Evolutionary conservation across 2,797 vertebrate genomes (phyloP).

Genomic region (Chaetophractus vellerosus): DNA sequence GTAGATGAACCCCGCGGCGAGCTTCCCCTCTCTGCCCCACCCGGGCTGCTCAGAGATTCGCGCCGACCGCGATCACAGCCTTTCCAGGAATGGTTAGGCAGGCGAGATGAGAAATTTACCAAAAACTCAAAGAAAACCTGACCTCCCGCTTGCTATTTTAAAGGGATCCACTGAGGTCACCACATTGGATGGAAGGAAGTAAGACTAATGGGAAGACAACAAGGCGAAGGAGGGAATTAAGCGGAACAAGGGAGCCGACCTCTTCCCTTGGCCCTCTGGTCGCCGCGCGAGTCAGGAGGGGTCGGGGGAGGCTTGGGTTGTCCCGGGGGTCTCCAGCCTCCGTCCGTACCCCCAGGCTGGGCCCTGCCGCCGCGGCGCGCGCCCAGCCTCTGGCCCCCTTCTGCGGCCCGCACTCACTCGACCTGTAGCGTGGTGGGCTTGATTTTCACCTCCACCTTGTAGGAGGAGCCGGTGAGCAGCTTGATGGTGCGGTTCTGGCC

Average conservation of each 20-base stretch:
- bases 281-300: background rate
- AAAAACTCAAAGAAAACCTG: background rate
- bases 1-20: background rate
- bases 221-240: background rate
- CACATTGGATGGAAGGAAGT: background rate
- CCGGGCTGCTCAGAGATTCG: background rate
- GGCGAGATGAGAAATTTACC: background rate
- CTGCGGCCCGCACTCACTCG: conserved; percentile 92
- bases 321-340: background rate
- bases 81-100: background rate
- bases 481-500: conserved; percentile 98
- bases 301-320: background rate
- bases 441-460: conserved; percentile 95
- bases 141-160: background rate
- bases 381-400: background rate
- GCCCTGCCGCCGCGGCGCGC: conserved; percentile 13
- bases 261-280: background rate
- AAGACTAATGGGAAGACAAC: background rate
- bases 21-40: background rate
- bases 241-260: background rate
- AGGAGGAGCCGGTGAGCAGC: conserved; percentile 97
- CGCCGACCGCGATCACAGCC: background rate
- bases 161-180: background rate
- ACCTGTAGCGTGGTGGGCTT: conserved; percentile 95
- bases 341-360: background rate